These are phyloP conservation scores for Tarsius wallacei DNA, from an alignment of 2,797 vertebrate species.

Conservation along the genomic window DNA sequence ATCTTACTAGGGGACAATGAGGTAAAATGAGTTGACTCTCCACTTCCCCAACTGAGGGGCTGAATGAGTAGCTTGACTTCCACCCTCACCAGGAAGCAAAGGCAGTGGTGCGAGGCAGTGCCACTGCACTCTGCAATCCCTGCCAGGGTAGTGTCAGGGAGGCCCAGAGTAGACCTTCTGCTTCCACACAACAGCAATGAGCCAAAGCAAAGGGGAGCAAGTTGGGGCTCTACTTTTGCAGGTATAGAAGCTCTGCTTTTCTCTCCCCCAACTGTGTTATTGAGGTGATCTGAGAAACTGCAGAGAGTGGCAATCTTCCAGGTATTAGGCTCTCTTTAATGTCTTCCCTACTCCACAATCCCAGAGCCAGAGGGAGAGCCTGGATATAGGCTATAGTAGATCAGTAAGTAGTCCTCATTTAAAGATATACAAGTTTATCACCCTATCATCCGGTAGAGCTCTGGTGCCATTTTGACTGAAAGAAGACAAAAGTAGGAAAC, in stretches of 20 bases:
- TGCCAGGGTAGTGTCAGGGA: not conserved
- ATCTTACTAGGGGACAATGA: not conserved
- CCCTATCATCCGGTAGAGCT: not conserved
- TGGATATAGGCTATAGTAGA: not conserved
- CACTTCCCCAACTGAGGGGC: not conserved
- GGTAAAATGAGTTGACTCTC: not conserved
- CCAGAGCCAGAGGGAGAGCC: no score
- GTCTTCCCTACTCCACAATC: not conserved
- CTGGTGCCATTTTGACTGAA: not conserved
- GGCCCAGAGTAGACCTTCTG: not conserved
- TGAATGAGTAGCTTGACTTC: not conserved
- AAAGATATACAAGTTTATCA: not conserved
- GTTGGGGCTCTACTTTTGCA: not conserved
- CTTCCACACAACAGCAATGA: not conserved
- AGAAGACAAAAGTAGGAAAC: not conserved
- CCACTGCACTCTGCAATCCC: no score
- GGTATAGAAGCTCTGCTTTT: not conserved
- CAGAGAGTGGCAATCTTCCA: not conserved
- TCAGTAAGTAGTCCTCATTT: not conserved
- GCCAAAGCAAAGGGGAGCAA: not conserved
- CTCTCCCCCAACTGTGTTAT: not conserved
- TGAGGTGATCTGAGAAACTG: not conserved
- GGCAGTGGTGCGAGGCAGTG: no score
- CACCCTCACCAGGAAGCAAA: not conserved
- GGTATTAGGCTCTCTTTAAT: not conserved